Conservation (phyloP, 2,113 vertebrate species). For the Canis aureus region DNA sequence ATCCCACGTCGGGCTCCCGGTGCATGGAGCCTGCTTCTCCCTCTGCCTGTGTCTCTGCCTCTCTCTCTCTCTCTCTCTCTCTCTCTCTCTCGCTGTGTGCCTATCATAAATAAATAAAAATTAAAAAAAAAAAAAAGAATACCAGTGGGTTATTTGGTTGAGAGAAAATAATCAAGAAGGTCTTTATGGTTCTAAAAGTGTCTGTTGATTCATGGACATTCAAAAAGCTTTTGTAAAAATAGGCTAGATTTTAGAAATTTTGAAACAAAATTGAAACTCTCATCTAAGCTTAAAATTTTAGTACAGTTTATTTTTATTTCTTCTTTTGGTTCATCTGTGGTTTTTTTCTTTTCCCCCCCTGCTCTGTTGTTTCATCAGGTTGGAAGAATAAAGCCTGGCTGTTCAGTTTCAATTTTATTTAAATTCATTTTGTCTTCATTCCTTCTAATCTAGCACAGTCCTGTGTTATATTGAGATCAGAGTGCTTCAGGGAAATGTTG, state of each 20-base stretch:
- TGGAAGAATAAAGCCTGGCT: conserved; percentile 38
- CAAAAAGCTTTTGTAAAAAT: conserved; percentile 58
- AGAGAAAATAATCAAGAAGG: background rate
- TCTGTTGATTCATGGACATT: background rate
- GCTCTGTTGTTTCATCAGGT: conserved; percentile 45
- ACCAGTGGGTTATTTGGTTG: background rate
- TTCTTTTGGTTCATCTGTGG: conserved; percentile 42
- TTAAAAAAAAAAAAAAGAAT: background rate
- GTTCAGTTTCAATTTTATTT: conserved; percentile 78
- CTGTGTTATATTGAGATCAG: conserved; percentile 56
- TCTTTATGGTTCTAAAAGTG: background rate
- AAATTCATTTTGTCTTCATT: conserved; percentile 78
- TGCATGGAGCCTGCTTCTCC: no score
- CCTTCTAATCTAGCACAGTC: conserved; percentile 60
- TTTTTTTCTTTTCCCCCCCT: accelerated
- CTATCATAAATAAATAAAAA: no score
- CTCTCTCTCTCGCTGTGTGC: no score
- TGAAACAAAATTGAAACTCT: conserved; percentile 54
- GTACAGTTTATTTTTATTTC: conserved; percentile 39
- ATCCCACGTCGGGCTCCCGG: no score
- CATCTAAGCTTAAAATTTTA: conserved; percentile 20
- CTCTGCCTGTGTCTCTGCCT: no score
- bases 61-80: no score
- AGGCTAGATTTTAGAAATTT: conserved; percentile 54
- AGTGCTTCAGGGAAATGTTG: conserved; percentile 61